phyloP scores from a whole-genome alignment of 2,797 vertebrate species.

The Catostomus latipinnis region DNA sequence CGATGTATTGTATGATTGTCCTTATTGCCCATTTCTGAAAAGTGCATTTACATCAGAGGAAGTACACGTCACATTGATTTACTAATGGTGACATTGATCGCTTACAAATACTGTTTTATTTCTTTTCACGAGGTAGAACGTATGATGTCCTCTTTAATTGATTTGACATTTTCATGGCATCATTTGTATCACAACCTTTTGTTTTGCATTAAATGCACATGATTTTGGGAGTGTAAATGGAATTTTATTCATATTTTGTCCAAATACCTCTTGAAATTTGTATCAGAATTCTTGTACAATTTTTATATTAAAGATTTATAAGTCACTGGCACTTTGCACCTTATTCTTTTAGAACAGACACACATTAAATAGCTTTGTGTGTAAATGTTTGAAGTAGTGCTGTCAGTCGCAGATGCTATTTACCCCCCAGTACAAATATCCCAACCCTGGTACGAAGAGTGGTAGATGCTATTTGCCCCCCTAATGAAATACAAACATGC shows the following conservation, averaged over 20 bases:
- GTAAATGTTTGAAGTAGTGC: too few species aligned
- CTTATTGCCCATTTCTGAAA: conserved; percentile 51
- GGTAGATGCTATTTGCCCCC: too few species aligned
- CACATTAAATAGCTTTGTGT: too few species aligned
- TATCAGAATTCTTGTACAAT: conserved; percentile 99
- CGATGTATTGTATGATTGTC: conserved; percentile 70
- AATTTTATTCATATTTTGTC: conserved; percentile 99
- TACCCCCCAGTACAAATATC: too few species aligned
- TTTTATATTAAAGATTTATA: conserved; percentile 99
- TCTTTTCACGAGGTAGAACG: conserved; percentile 84
- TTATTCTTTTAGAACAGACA: conserved; percentile 55
- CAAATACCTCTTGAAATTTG: conserved; percentile 99
- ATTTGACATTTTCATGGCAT: conserved; percentile 83
- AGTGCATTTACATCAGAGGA: conserved; percentile 75
- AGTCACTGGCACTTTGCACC: conserved; percentile 85
- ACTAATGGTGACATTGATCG: conserved; percentile 82
- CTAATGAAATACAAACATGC: too few species aligned
- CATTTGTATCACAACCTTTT: conserved; percentile 92
- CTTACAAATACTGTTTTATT: conserved; percentile 88
- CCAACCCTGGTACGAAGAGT: too few species aligned
- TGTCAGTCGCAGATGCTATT: too few species aligned
- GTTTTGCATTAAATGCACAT: conserved; percentile 99
- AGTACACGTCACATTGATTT: conserved; percentile 77
- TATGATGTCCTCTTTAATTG: conserved; percentile 71
- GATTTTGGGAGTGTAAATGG: conserved; percentile 98